These are phyloP conservation scores for Muscidifurax raptorellus DNA, from an alignment of 1,140 invertebrate genomes.

Conservation along the genomic window DNA sequence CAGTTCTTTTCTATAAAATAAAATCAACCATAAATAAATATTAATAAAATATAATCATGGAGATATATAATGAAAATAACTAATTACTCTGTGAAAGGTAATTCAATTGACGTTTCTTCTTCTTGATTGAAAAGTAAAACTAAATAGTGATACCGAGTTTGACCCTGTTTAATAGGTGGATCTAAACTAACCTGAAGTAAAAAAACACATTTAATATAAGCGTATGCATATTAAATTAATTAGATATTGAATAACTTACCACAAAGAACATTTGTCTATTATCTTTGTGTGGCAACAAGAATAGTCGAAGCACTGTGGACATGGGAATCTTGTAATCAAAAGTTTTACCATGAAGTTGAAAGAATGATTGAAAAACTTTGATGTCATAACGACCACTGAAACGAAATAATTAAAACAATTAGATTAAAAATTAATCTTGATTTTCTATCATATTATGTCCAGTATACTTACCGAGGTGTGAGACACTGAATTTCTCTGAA, in stretches of 20 bases:
- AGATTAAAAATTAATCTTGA: constrained; percentile 39
- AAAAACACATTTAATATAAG: constrained; percentile 9
- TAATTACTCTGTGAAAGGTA: constrained; percentile 92
- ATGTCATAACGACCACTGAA: constrained; percentile 99
- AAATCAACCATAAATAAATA: constrained; percentile 51
- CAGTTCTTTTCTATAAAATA: constrained; percentile 85
- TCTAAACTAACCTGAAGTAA: constrained; percentile 88
- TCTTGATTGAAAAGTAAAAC: constrained; percentile 96
- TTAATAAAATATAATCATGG: constrained; percentile 32
- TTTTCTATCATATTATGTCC: constrained; percentile 38
- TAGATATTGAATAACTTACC: constrained; percentile 75
- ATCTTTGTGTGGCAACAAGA: constrained; percentile 98
- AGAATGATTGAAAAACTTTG: constrained; percentile 97
- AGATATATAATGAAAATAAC: constrained; percentile 47
- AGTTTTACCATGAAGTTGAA: constrained; percentile 99
- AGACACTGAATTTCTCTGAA: constrained; percentile 98
- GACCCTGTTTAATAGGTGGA: constrained; percentile 99
- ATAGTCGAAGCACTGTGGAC: constrained; percentile 95
- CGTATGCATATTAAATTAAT: not conserved
- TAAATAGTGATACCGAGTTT: constrained; percentile 97
- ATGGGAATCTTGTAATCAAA: constrained; percentile 99
- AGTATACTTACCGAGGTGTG: constrained; percentile 89
- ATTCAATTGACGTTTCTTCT: constrained; percentile 94
- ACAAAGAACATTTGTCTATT: constrained; percentile 99
- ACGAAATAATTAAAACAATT: constrained; percentile 54